Percentiles rank a stretch among this genome's conserved stretches.
Evolutionary conservation across 1,140 invertebrate genomes (phyloP).

Genomic region (Glossosoma conforme): DNA sequence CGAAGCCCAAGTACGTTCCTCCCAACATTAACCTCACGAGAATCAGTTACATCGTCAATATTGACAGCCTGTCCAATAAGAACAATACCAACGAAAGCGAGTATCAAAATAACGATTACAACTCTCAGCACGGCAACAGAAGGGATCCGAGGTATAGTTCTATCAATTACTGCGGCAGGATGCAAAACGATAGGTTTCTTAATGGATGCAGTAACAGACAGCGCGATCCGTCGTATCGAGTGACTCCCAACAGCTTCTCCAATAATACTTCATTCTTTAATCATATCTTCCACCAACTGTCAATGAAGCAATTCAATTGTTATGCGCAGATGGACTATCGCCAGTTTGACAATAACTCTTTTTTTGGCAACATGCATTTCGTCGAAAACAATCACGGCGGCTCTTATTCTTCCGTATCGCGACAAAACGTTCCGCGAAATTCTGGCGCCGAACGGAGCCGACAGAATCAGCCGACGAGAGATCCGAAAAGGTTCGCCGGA

Average conservation of each 20-base stretch:
- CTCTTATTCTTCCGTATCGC: too few relatives aligned
- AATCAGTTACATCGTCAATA: slow-evolving; percentile 37
- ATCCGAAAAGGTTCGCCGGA: too few relatives aligned
- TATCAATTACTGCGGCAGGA: slow-evolving; percentile 7
- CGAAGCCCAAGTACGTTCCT: slow-evolving; percentile 37
- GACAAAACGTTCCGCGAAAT: too few relatives aligned
- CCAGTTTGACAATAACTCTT: too few relatives aligned
- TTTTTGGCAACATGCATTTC: too few relatives aligned
- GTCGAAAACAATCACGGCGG: too few relatives aligned
- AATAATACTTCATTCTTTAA: slow-evolving; percentile 22
- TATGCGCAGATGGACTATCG: too few relatives aligned
- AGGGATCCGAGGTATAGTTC: background rate
- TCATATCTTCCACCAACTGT: slow-evolving; percentile 25
- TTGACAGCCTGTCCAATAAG: slow-evolving; percentile 33
- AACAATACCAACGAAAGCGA: slow-evolving; percentile 4
- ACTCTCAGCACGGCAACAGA: background rate
- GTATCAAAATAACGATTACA: background rate
- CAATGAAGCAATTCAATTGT: slow-evolving; percentile 6
- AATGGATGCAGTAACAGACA: too few relatives aligned
- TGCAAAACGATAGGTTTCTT: background rate
- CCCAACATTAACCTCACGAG: slow-evolving; percentile 35
- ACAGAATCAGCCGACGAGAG: too few relatives aligned
- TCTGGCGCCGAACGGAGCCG: too few relatives aligned
- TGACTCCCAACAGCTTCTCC: slow-evolving; percentile 14
- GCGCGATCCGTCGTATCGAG: background rate